Evolutionary conservation across 2,113 vertebrate species (phyloP).

Genomic region (Gadus chalcogrammus): DNA sequence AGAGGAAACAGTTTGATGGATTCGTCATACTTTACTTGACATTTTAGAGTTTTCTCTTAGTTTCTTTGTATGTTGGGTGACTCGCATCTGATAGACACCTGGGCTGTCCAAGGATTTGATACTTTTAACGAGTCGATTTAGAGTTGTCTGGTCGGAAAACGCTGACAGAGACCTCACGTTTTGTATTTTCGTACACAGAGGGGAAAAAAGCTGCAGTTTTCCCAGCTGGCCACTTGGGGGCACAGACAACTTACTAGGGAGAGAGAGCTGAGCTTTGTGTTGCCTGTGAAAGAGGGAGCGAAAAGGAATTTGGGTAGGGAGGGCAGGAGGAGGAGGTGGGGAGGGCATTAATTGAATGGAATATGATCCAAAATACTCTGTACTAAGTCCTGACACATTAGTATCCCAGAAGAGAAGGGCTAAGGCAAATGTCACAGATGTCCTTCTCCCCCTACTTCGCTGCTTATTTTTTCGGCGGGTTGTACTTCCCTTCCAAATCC

Average conservation of each 20-base stretch:
- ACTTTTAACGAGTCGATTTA: constrained; percentile 1
- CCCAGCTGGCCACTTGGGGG: constrained; percentile 70
- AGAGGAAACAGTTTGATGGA: not conserved
- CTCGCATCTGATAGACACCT: not conserved
- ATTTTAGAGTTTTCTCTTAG: not conserved
- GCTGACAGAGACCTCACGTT: constrained; percentile 2
- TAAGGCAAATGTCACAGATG: constrained; percentile 64
- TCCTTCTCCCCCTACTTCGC: constrained; percentile 43
- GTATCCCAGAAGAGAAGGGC: constrained; percentile 62
- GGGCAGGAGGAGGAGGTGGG: not conserved
- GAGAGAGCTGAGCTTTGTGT: constrained; percentile 15
- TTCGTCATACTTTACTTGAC: too few relatives aligned
- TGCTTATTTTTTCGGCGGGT: constrained; percentile 1
- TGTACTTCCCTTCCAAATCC: constrained; percentile 53
- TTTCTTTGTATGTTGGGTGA: not conserved
- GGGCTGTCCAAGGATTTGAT: not conserved
- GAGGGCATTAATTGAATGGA: constrained; percentile 61
- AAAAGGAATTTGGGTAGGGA: too few relatives aligned
- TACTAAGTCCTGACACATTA: constrained; percentile 57
- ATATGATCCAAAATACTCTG: constrained; percentile 61
- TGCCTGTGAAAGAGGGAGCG: constrained; percentile 19
- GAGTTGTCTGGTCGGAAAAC: not conserved
- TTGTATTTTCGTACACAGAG: constrained; percentile 12
- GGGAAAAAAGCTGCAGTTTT: constrained; percentile 48
- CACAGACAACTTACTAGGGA: constrained; percentile 68